Evolutionary conservation across 2,113 vertebrate genomes (phyloP), one percentile per base, ranked within the genome.

Genomic region (Nycticebus coucang): DNA sequence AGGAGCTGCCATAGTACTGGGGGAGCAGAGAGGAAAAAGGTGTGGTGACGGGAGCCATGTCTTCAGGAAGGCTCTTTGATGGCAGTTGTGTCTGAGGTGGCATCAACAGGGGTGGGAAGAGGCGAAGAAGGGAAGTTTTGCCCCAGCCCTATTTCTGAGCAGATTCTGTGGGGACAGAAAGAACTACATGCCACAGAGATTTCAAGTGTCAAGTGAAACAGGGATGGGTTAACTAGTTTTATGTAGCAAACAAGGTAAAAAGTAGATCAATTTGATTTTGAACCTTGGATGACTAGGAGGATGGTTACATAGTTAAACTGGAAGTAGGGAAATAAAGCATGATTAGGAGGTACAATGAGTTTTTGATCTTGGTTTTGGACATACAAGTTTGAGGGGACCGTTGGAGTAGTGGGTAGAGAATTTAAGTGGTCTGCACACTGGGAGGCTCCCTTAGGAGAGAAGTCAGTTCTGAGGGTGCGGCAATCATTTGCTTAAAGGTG

Each of bases 361-460:
- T 45, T 94, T 57, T 79, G 26, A 74, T 55, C 72, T 86, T 75
- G 41, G 50, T 53, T 86, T 95, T 62, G 72, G n/a, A 60, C 64
- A 8, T 45, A 22, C 0, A 24, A 45, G 62, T 89, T 89, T 69
- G 45, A 21, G 69, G 55, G 53, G 53, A 28, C 37, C 33, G 0
- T 15, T 86, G 57, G 59, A 69, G 33, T 35, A 30, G 69, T 35
- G 24, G 30, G n/a, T 26, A 41, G 41, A 91, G 68, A 87, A 30
- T 75, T 93, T 10, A 55, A 3, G 45, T 68, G 3, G 10, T 82
- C 19, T 68, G 68, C 35, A 66, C n/a, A 21, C 50, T 41, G 18
- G 30, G 57, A 74, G 62, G 41, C 28, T 83, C 35, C 69, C 45
- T 80, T 4, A 0, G 72, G 35, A 81, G 68, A 64, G 71, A 59